phyloP scores from a whole-genome alignment of 1,140 invertebrate genomes.

The Drosophila lacteicornis region DNA sequence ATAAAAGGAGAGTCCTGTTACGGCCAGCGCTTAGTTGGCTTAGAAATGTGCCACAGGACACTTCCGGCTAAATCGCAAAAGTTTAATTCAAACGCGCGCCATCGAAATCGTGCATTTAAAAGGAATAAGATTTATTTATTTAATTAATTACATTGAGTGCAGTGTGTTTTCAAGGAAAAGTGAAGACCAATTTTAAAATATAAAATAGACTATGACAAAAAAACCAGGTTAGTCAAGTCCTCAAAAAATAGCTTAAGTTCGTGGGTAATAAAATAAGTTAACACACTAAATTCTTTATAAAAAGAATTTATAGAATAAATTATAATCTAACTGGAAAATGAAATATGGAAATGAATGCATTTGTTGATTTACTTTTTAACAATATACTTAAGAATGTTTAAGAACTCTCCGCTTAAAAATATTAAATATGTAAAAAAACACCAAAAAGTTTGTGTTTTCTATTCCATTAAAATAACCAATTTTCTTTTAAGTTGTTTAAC shows the following conservation, averaged over 20 bases:
- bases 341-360: too few species aligned
- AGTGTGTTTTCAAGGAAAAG: not conserved
- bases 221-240: slow-evolving; percentile 3
- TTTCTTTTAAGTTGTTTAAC: not conserved
- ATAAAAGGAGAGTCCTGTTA: slow-evolving; percentile 64
- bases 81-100: slow-evolving; percentile 25
- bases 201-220: not conserved
- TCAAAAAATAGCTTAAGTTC: not conserved
- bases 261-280: not conserved
- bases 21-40: slow-evolving; percentile 65
- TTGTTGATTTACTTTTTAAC: too few species aligned
- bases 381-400: not conserved
- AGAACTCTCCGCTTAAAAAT: not conserved
- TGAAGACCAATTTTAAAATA: not conserved
- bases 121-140: not conserved
- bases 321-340: too few species aligned
- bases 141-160: not conserved
- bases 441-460: not conserved
- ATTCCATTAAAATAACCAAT: too few species aligned
- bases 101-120: slow-evolving; percentile 12
- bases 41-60: slow-evolving; percentile 69
- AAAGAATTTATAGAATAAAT: not conserved
- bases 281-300: too few species aligned
- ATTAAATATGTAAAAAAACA: too few species aligned
- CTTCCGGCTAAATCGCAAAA: slow-evolving; percentile 21